Base-by-base conservation (phyloP, 2,113 vertebrate species). In the Haemorhous mexicanus region DNA sequence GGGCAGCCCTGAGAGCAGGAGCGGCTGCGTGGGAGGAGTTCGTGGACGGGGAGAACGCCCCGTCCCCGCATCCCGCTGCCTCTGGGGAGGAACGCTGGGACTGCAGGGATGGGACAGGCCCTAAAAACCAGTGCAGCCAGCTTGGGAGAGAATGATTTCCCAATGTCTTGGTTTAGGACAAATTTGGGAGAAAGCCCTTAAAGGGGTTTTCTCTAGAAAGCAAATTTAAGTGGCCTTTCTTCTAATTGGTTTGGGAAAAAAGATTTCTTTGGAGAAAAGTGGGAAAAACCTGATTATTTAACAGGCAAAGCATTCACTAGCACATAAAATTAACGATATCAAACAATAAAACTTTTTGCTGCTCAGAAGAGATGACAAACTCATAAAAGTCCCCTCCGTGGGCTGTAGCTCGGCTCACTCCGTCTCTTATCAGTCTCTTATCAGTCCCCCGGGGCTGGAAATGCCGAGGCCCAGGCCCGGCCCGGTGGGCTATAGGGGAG, bases 1-100 rank as follows among this genome's bases (percentile, higher is more conserved):
- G 20, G 8, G 9, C 21, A 7, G 17, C 26, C 21, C 28, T 2
- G 2, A 0, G 19, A 1, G 24, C 28, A 0, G 3, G 2, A 28
- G 43, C 1, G 9, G 41, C 50, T 16, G 11, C 33, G 1, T 1
- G 10, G 15, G 4, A 32, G 33, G 46, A 22, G 50, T 3, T 26
- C 4, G 0, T 17, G 50, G 16, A 18, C 16, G 16, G 27, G 28
- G 49, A 11, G 17, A 8, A 8, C 10, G 16, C 26, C 43, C 13
- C 35, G 3, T 2, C 9, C 41, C 66, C 7, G 14, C 67, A 6
- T 11, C 22, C 20, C 35, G 8, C 37, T 56, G 72, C 53, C 3
- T 28, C 8, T 2, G 16, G 4, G 24, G 16, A 15, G 32, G 3
- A 10, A 6, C 1, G 8, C 13, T 16, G 27, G 5, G 0, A 0